Conservation (phyloP, 2,888 invertebrate species). For the Pollenia amentaria region DNA sequence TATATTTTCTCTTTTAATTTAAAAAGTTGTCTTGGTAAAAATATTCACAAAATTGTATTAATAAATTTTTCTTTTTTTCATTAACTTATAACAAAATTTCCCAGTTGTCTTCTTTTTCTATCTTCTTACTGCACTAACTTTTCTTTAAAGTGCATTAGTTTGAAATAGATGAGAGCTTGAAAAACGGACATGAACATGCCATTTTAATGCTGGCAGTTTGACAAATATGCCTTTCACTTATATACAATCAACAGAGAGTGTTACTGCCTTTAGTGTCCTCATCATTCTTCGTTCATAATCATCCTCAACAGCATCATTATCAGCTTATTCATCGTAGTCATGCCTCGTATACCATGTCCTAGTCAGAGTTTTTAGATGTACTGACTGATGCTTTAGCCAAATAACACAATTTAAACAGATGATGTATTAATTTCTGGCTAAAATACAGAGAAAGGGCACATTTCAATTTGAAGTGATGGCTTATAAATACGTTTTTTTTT, state of each 20-base stretch:
- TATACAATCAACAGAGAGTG: not conserved
- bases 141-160: conserved; percentile 6
- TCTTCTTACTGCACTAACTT: not conserved
- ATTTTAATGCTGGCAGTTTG: conserved; percentile 45
- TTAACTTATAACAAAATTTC: not conserved
- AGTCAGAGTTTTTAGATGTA: not conserved
- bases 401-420: not conserved
- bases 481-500: too few relatives aligned
- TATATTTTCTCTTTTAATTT: not conserved
- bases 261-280: not conserved
- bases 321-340: not conserved
- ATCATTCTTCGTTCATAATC: conserved; percentile 17
- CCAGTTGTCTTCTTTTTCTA: not conserved
- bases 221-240: conserved; percentile 51
- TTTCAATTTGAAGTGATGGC: not conserved
- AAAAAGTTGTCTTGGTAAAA: not conserved
- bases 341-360: not conserved
- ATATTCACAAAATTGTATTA: not conserved
- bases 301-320: conserved; percentile 6
- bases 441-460: not conserved
- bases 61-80: not conserved
- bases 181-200: not conserved
- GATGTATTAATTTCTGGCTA: conserved; percentile 4
- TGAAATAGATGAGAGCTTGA: not conserved
- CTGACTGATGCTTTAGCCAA: not conserved